Base-by-base conservation (phyloP, 2,113 vertebrate species). In the Pseudorasbora parva region DNA sequence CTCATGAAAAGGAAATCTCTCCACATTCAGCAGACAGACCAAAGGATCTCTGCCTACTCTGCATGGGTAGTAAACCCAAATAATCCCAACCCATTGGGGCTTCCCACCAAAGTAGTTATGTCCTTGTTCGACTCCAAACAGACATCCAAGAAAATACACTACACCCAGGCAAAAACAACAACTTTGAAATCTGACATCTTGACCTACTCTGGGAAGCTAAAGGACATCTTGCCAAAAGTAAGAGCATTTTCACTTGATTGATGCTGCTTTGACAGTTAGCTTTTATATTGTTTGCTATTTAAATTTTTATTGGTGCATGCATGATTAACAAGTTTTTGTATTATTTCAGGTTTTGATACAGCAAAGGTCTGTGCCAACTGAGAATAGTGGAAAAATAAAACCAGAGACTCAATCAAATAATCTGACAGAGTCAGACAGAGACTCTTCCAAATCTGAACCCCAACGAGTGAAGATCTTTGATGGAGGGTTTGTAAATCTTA, bases 401-500 rank as follows among this genome's bases (percentile, higher is more conserved):
- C 93, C 94, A 86, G 98, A 97, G 88, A 92, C 92, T 89, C 93
- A 91, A 86, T 78, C 86, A 76, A 96, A 93, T 91, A 95, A 90
- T 85, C 74, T 56, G 27, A 33, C 47, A 11, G 97, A 98, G 81
- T 94, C 96, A 3, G 97, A 98, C 88, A 97, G 96, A 91, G 97
- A 98, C 82, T 91, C 93, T 87, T 92, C 94, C 86, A 97, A 97
- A 95, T 93, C 91, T 74, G 96, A 98, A 91, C 97, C 98, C 54
- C 95, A 97, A 90, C 95, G 98, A 88, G 95, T 99, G 90, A 98
- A 97, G 94, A 99, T 99, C 93, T 99, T 99, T 93, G 98, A 99
- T 91, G 98, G 98, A 93, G 98, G 98, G 98, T 95, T 96, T 88
- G 97, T 87, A 41, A 64, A 62, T 72, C 23, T 27, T 37, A 59